Percentiles rank a stretch among this genome's conserved stretches.
Conservation (phyloP, 2,888 invertebrate genomes). For the Caenorhabditis becei region DNA sequence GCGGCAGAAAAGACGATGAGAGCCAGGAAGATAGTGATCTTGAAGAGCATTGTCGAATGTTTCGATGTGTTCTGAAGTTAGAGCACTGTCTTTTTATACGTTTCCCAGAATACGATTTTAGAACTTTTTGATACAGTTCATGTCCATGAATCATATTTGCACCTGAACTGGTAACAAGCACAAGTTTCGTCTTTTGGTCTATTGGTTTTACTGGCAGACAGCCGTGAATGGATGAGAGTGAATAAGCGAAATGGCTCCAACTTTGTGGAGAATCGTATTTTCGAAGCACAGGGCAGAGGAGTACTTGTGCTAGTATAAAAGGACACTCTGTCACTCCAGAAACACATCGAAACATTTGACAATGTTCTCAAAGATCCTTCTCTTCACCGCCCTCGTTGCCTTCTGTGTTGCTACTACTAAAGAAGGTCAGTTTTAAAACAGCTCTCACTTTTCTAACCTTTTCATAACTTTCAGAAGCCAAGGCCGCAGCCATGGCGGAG, state of each 20-base stretch:
- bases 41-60: slow-evolving; percentile 2
- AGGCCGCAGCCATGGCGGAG: not conserved
- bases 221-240: not conserved
- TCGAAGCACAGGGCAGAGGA: too few relatives aligned
- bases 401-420: not conserved
- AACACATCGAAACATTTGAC: too few relatives aligned
- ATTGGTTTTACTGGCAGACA: too few relatives aligned
- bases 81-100: not conserved
- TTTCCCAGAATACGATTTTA: not conserved
- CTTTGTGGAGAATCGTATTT: not conserved
- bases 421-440: not conserved
- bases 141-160: too few relatives aligned
- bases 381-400: too few relatives aligned
- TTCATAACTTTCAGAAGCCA: too few relatives aligned
- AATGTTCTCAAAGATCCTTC: too few relatives aligned
- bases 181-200: not conserved
- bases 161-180: not conserved
- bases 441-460: too few relatives aligned
- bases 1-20: not conserved
- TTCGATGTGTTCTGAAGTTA: not conserved
- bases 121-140: not conserved
- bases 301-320: too few relatives aligned
- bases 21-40: not conserved
- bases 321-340: too few relatives aligned
- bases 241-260: too few relatives aligned